phyloP scores from a whole-genome alignment of 2,888 invertebrate genomes.

The Clitarchus hookeri region DNA sequence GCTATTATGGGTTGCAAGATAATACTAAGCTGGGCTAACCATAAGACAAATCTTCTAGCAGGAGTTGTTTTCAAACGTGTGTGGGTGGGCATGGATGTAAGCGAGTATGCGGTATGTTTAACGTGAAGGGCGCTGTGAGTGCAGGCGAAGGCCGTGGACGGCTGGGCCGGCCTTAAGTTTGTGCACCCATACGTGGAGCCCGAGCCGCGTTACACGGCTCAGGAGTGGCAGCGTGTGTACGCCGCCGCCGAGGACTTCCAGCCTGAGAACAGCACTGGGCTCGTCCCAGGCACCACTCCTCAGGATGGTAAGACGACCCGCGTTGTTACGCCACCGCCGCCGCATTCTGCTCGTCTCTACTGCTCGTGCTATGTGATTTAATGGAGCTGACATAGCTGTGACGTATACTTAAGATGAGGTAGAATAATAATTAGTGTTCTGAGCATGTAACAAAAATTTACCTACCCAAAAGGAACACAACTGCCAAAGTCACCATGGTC shows the following conservation, averaged over 20 bases:
- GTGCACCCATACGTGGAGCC: slow-evolving; percentile 2
- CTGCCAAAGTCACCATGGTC: no score
- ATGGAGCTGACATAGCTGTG: no score
- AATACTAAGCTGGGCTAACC: no score
- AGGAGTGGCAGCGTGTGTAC: slow-evolving; percentile 25
- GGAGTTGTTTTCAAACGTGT: no score
- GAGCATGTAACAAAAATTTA: no score
- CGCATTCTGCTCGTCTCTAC: background rate
- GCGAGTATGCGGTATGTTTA: no score
- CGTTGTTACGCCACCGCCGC: background rate
- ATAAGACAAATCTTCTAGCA: no score
- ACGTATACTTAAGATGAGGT: no score
- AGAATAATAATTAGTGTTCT: background rate
- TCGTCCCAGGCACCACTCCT: slow-evolving; percentile 11
- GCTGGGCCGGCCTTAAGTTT: background rate
- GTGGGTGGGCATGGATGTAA: no score
- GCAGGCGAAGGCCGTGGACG: background rate
- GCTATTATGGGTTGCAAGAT: no score
- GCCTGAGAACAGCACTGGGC: slow-evolving; percentile 21
- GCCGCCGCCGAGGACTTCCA: slow-evolving; percentile 17
- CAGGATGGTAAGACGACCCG: background rate
- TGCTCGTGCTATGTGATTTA: background rate
- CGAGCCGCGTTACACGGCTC: slow-evolving; percentile 21
- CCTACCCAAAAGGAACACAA: no score
- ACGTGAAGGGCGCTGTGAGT: no score